phyloP scores from a whole-genome alignment of 2,888 invertebrate species.

The Sesia bembeciformis region DNA sequence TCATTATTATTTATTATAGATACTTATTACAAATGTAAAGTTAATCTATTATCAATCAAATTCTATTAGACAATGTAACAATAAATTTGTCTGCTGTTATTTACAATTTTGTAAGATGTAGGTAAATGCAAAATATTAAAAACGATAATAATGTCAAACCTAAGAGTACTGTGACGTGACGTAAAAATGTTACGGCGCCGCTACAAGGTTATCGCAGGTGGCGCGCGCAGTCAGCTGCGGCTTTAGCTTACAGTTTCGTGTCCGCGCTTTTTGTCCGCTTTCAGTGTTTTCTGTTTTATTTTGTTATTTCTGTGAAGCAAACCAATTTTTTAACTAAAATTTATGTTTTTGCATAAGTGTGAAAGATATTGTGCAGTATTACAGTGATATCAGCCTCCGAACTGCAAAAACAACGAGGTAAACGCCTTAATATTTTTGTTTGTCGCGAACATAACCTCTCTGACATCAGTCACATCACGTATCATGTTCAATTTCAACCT shows the following conservation, averaged over 20 bases:
- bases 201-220: constrained; percentile 50
- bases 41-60: too few relatives aligned
- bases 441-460: constrained; percentile 72
- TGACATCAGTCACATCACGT: constrained; percentile 31
- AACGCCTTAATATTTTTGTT: constrained; percentile 74
- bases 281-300: constrained; percentile 75
- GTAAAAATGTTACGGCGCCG: constrained; percentile 15
- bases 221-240: constrained; percentile 78
- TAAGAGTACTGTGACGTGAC: too few relatives aligned
- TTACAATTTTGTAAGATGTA: too few relatives aligned
- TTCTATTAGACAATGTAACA: too few relatives aligned
- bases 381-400: constrained; percentile 53
- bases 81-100: too few relatives aligned
- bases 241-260: constrained; percentile 79
- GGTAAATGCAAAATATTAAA: too few relatives aligned
- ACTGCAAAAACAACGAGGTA: constrained; percentile 60
- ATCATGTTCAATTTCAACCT: constrained; percentile 51
- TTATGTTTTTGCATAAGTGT: constrained; percentile 51
- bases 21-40: neutral
- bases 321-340: constrained; percentile 65
- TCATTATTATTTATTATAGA: too few relatives aligned
- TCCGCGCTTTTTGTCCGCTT: constrained; percentile 76
- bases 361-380: constrained; percentile 56
- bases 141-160: too few relatives aligned
- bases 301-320: constrained; percentile 74